Evolutionary conservation across 2,113 vertebrate genomes (phyloP).

Genomic region (Toxotes jaculatrix): DNA sequence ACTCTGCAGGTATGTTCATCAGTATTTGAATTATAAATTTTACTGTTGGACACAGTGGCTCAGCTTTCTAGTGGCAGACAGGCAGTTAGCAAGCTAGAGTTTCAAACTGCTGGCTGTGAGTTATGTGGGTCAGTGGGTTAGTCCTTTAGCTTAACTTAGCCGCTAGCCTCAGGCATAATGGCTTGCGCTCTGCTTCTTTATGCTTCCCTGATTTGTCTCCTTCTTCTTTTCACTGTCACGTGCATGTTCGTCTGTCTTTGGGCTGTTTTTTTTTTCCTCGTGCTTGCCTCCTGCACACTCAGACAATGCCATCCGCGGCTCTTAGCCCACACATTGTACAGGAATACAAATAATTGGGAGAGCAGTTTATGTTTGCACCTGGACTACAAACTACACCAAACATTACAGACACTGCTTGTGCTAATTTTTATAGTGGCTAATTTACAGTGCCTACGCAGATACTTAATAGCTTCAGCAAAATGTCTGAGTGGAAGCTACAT

Average conservation of each 20-base stretch:
- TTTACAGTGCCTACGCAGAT: neutral
- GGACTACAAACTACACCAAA: neutral
- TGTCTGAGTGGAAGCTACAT: neutral
- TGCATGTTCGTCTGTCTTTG: neutral
- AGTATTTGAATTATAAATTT: conserved; percentile 41
- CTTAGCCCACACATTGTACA: neutral
- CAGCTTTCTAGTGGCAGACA: conserved; percentile 23
- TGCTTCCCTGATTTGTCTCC: conserved; percentile 37
- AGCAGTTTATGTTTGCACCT: conserved; percentile 16
- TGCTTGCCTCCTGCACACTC: conserved; percentile 32
- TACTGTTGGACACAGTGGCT: conserved; percentile 30
- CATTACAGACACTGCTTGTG: conserved; percentile 18
- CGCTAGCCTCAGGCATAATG: conserved; percentile 37
- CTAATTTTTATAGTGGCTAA: neutral
- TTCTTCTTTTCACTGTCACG: conserved; percentile 30
- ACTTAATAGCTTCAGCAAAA: conserved; percentile 10
- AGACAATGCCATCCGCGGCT: conserved; percentile 8
- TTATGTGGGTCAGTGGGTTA: conserved; percentile 78
- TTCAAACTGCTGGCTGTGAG: conserved; percentile 47
- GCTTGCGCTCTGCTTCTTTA: conserved; percentile 28
- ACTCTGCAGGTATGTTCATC: conserved; percentile 17
- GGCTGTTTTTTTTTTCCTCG: neutral
- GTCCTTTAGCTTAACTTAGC: conserved; percentile 51
- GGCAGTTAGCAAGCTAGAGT: conserved; percentile 17
- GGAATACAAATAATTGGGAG: neutral